Evolutionary conservation across 2,888 invertebrate species (phyloP), one percentile per base, ranked within the genome.

Genomic region (Acleris sparsana): DNA sequence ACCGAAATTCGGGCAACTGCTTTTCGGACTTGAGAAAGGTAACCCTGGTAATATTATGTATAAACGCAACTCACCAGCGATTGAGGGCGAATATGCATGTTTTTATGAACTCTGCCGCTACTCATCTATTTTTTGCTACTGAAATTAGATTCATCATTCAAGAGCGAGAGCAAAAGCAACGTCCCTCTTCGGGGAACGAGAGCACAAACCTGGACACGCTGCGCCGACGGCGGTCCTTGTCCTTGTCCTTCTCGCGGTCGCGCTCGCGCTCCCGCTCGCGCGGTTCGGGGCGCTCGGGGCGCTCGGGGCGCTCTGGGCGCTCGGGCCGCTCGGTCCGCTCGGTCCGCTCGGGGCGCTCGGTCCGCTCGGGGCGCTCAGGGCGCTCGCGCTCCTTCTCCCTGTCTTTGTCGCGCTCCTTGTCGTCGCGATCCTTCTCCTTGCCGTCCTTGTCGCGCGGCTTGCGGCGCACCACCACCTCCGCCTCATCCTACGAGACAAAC

Each of bases 401-500:
- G 25, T 75, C 77, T 52, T 62, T 61, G 13, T 76, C 67, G 43
- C 63, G 60, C 25, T 71, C 72, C 53, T 90, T 75, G 33, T 89
- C 92, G 1, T 88, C 74, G 56, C 88, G 88, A 53, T 83, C 78
- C 66, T 84, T 75, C 55, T 83, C 78, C 66, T 84, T 75, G 58
- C 33, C 33, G 11, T 82, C 80, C 62, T 81, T 80, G 69, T 84
- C 73, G 85, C 82, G 70, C 75, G 92, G 88, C 91, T 93, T 93
- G 75, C 93, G 85, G 3, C 92, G 86, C 78, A 89, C 88, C 75
- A 93, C 88, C 74, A 93, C 94, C 70, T 95, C 95, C 69, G 95
- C 95, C 82, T 95, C 95, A 83, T 96, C 95, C 93, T 96, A 95
- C 86, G 73, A 76, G 78, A 79, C 79, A 79, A 68, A 67, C 48